Evolutionary conservation across 2,888 invertebrate genomes (phyloP), one percentile per base, ranked within the genome.

Genomic region (Xylophagus ater): DNA sequence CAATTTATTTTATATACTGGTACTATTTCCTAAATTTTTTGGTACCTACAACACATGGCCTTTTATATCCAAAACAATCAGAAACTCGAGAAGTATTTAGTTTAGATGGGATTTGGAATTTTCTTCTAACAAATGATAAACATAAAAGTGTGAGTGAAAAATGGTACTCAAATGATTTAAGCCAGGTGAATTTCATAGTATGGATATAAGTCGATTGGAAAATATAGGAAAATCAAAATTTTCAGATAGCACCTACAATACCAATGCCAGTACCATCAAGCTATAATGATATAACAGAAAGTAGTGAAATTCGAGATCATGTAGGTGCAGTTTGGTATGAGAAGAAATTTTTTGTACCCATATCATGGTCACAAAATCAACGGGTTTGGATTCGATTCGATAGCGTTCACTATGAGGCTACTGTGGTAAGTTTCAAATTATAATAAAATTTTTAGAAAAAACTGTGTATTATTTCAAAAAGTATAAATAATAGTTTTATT

Each of bases 291-390:
- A 75, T 98, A 10, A 88, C 89, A 0, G 80, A 84, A 37, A 82
- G 88, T 37, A 71, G 68, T 17, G 66, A 70, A 0, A 60, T 94
- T 3, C 69, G 94, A 10, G 93, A 96, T 65, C 92, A 94, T 66
- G 81, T 96, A 3, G 97, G 97, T 0, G 77, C 92, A 54, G 96
- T 88, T 10, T 98, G 97, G 97, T 97, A 97, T 61, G 87, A 92
- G 57, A 70, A 81, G n/a, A 73, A 73, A 10, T 93, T 94, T 65
- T 84, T 77, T 62, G 77, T 84, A n/a, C 85, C 90, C 0, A 59
- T 68, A 15, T 71, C 76, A 42, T 93, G 92, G 92, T 57, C 62
- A 1, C 60, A 72, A 5, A 64, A 69, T 18, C 70, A 70, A 13
- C 68, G 81, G n/a, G 76, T 92, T 6, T 87, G 92, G 73, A 62